Percentiles rank a stretch among this genome's conserved stretches.
Evolutionary conservation across 2,888 invertebrate genomes (phyloP).

Genomic region (Iphiclides podalirius): DNA sequence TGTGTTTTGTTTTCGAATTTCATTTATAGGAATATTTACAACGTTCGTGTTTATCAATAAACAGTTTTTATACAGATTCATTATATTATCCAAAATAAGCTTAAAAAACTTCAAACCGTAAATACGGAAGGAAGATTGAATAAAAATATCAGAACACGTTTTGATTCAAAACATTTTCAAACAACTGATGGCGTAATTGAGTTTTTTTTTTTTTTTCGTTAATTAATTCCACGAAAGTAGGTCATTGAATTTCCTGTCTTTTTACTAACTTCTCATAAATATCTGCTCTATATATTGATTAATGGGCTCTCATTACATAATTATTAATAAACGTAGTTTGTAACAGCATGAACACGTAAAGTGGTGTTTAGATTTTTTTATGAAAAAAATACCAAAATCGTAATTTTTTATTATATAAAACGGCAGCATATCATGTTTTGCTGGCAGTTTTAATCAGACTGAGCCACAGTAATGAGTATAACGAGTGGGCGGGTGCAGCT

Average conservation of each 20-base stretch:
- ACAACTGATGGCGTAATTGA: neutral
- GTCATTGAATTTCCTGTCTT: conserved; percentile 13
- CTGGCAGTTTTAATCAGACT: no score
- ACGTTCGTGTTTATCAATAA: neutral
- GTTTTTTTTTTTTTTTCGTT: conserved; percentile 1
- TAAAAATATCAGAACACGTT: neutral
- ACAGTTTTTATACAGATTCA: neutral
- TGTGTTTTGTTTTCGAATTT: neutral
- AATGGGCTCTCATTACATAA: no score
- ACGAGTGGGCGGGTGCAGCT: no score
- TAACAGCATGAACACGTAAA: no score
- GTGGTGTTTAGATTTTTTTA: no score
- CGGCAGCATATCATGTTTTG: no score
- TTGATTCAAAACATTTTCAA: neutral
- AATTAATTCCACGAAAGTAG: conserved; percentile 11
- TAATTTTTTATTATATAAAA: no score
- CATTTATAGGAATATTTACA: neutral
- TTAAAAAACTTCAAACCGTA: neutral
- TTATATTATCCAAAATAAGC: neutral
- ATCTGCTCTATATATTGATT: no score
- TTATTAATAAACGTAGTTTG: no score
- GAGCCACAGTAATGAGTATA: no score
- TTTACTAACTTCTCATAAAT: conserved; percentile 1
- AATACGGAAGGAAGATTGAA: neutral
- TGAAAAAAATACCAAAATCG: no score